These are phyloP conservation scores for Nomada goodeniana DNA, from an alignment of 2,888 invertebrate species.

Conservation along the genomic window DNA sequence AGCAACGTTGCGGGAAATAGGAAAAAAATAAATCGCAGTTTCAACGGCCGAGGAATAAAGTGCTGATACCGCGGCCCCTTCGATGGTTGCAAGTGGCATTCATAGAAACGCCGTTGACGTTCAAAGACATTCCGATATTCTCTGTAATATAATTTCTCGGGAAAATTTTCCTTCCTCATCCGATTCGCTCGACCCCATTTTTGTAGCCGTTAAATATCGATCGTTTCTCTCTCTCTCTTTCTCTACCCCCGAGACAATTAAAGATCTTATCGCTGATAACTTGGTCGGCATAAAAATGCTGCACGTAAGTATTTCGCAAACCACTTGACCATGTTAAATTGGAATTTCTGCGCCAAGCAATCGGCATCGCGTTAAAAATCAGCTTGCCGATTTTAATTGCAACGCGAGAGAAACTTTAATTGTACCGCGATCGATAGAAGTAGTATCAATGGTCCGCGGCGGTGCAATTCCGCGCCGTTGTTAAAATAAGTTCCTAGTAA, in stretches of 20 bases:
- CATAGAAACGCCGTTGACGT: constrained; percentile 28
- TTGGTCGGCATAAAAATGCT: constrained; percentile 30
- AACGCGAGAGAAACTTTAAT: background rate
- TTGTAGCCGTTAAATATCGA: constrained; percentile 51
- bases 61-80: constrained; percentile 18
- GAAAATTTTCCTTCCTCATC: constrained; percentile 46
- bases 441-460: background rate
- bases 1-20: constrained; percentile 2
- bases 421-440: background rate
- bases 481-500: background rate
- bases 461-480: background rate
- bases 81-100: constrained; percentile 30
- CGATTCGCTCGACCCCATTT: constrained; percentile 53
- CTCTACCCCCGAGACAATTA: constrained; percentile 46
- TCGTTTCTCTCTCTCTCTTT: constrained; percentile 23
- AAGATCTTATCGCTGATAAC: constrained; percentile 43
- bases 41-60: constrained; percentile 6
- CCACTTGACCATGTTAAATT: constrained; percentile 20
- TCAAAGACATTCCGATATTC: constrained; percentile 45
- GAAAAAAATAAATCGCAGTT: constrained; percentile 28
- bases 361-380: background rate
- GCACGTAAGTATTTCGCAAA: constrained; percentile 25
- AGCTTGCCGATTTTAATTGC: constrained; percentile 1
- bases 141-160: constrained; percentile 48
- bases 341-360: background rate